phyloP scores from a whole-genome alignment of 2,888 invertebrate genomes.

The Scotopteryx bipunctaria region DNA sequence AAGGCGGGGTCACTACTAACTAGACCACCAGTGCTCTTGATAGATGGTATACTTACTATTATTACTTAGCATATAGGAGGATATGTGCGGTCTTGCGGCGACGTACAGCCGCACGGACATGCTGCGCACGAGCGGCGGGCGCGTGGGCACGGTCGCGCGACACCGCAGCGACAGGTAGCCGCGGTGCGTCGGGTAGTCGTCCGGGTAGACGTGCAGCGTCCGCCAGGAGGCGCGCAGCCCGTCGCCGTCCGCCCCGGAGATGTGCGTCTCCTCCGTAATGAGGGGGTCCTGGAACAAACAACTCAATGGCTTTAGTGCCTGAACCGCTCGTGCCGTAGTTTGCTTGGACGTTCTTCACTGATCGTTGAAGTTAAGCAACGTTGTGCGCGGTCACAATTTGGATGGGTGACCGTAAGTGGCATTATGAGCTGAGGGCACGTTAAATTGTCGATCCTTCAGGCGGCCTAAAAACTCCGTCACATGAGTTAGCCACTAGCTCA shows the following conservation, averaged over 20 bases:
- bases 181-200: slow-evolving; percentile 71
- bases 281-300: slow-evolving; percentile 62
- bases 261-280: slow-evolving; percentile 65
- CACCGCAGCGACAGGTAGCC: slow-evolving; percentile 71
- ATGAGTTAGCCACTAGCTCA: too few species aligned
- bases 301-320: too few species aligned
- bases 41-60: slow-evolving; percentile 68
- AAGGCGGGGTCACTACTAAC: too few species aligned
- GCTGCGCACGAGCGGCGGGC: slow-evolving; percentile 64
- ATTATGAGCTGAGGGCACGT: too few species aligned
- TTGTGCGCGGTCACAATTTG: too few species aligned
- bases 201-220: slow-evolving; percentile 70
- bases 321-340: too few species aligned
- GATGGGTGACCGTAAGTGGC: too few species aligned
- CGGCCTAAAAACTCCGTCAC: too few species aligned
- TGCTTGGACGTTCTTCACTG: too few species aligned
- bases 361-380: too few species aligned
- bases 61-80: slow-evolving; percentile 78
- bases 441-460: too few species aligned
- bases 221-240: slow-evolving; percentile 74
- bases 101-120: slow-evolving; percentile 77
- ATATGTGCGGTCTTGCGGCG: slow-evolving; percentile 72
- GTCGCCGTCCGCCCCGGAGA: slow-evolving; percentile 73
- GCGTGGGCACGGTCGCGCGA: slow-evolving; percentile 66
- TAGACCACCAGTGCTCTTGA: not conserved